Conservation (phyloP, 1,140 invertebrate species). For the Monochamus saltuarius region DNA sequence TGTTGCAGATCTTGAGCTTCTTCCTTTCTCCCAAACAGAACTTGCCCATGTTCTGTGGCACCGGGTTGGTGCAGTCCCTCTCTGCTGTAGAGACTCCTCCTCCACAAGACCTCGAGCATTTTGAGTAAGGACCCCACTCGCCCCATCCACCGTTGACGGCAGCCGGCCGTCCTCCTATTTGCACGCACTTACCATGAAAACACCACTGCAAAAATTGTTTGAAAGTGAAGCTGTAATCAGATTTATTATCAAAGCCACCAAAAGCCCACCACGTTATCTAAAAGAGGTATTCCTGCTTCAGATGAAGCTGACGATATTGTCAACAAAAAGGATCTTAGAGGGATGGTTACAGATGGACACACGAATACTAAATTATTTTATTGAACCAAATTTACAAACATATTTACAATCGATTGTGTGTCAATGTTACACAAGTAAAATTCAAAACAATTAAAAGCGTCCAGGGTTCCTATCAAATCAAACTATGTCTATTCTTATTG, state of each 20-base stretch:
- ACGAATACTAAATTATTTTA: too few relatives aligned
- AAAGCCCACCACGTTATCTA: too few relatives aligned
- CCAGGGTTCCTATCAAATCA: too few relatives aligned
- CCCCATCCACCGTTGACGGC: conserved; percentile 70
- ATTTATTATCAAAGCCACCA: neutral
- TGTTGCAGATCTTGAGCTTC: conserved; percentile 62
- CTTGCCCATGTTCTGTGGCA: conserved; percentile 61
- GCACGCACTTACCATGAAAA: conserved; percentile 62
- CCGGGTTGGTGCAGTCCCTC: conserved; percentile 58
- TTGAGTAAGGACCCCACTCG: conserved; percentile 58
- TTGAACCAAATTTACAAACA: too few relatives aligned
- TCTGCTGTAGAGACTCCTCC: conserved; percentile 58
- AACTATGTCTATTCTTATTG: too few relatives aligned
- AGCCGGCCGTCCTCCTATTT: conserved; percentile 60
- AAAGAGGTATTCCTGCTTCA: too few relatives aligned
- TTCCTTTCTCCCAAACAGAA: conserved; percentile 60
- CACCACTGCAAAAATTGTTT: conserved; percentile 60
- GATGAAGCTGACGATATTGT: too few relatives aligned
- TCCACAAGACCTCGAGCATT: conserved; percentile 65
- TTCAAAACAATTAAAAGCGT: too few relatives aligned
- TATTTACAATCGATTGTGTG: too few relatives aligned
- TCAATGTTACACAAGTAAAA: too few relatives aligned
- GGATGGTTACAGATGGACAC: too few relatives aligned
- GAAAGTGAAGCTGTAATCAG: conserved; percentile 2
- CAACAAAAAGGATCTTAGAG: too few relatives aligned